Evolutionary conservation across 2,888 invertebrate genomes (phyloP), one percentile per base, ranked within the genome.

Genomic region (Amblyteles armatorius): DNA sequence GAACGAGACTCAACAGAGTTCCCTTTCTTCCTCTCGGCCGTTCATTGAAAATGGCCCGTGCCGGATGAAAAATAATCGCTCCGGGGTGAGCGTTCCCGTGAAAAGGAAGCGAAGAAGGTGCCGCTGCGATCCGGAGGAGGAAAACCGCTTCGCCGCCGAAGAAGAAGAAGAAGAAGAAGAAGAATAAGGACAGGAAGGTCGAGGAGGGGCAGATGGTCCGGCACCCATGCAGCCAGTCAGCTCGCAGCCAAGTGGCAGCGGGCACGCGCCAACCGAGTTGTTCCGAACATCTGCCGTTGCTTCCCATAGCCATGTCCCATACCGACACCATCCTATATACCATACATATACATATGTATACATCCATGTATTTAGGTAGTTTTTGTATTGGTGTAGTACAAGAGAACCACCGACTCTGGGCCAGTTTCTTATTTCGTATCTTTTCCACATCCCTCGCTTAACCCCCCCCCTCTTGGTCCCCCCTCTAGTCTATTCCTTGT

Each of bases 181-280:
- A 69, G 76, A 82, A 74, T 57, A 79, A 83, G 74, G 77, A 63
- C 65, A 57, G 67, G 73, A 80, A 84, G 76, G 77, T 57, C 52
- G 71, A 68, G 77, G 68, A 85, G 86, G 88, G 88, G 87, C 88
- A 88, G 88, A 88, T 88, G 88, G 86, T 78, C 73, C 77, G 83
- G 73, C 81, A 77, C 52, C 65, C 67, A 77, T 60, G 63, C 63
- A 74, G 60, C 63, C 60, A 44, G 22, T 52, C 48, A 19, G 50
- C 89, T 92, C 89, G 91, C 93, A 91, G 92, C 93, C 92, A 93
- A 94, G 94, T 94, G 94, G 93, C 93, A 93, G 93, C 93, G 93
- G 93, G 93, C 93, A 94, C 93, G 93, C 93, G 94, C 92, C 93
- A 91, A 89, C 88, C 90, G 89, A 89, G 84, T 87, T 83, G 77